These are phyloP conservation scores for Chinchilla lanigera DNA, from an alignment of 2,113 vertebrate species.

Conservation along the genomic window DNA sequence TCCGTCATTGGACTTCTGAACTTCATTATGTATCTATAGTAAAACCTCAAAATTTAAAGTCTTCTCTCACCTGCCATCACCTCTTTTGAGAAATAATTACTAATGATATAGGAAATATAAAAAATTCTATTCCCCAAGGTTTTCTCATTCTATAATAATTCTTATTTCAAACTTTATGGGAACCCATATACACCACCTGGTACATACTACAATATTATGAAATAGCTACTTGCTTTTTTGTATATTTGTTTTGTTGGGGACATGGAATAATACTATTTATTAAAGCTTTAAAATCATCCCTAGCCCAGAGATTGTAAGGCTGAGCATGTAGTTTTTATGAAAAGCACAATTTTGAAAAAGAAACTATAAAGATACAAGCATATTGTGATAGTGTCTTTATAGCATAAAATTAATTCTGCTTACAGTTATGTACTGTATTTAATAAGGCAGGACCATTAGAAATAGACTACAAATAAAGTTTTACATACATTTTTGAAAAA, in stretches of 20 bases:
- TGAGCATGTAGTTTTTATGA: neutral
- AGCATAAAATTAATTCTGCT: neutral
- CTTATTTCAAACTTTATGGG: slow-evolving; percentile 7
- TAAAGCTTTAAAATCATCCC: neutral
- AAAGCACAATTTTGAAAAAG: neutral
- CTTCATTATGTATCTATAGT: neutral
- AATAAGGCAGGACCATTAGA: neutral
- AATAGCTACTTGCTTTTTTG: neutral
- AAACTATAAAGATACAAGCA: neutral
- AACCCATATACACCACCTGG: neutral
- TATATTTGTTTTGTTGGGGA: neutral
- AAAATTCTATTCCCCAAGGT: neutral
- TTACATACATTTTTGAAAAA: neutral
- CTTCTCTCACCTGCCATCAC: neutral
- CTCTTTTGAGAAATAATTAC: neutral
- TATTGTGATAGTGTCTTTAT: neutral
- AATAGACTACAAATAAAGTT: neutral
- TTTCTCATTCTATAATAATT: neutral
- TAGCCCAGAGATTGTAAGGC: neutral
- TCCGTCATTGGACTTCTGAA: neutral
- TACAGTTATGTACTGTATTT: neutral
- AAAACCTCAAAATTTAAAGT: neutral
- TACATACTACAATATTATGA: neutral
- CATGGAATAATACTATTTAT: neutral
- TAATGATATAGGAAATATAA: neutral